Conservation (phyloP, 2,113 vertebrate genomes). For the Barbus barbus region DNA sequence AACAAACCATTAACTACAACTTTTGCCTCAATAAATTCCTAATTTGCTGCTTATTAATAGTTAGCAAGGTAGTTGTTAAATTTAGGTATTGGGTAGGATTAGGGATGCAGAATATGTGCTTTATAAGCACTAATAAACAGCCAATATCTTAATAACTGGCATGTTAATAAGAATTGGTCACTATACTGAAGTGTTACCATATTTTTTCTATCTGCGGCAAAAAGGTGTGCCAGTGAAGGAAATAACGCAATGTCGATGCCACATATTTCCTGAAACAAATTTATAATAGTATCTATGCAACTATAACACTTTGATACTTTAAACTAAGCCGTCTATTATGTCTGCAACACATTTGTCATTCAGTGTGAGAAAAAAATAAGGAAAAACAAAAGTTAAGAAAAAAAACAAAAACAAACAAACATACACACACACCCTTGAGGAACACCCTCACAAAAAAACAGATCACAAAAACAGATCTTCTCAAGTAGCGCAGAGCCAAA, state of each 20-base stretch:
- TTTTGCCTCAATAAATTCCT: no score
- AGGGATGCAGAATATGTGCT: no score
- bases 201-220: not conserved
- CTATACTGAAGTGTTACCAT: no score
- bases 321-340: not conserved
- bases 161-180: no score
- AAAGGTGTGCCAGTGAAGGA: not conserved
- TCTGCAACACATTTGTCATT: not conserved
- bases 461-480: not conserved
- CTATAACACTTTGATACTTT: not conserved
- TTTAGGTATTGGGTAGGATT: no score
- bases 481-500: slow-evolving; percentile 2
- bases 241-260: not conserved
- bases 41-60: no score
- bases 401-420: not conserved
- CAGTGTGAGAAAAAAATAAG: not conserved
- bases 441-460: not conserved
- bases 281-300: not conserved
- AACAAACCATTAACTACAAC: no score
- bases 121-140: no score
- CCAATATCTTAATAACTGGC: no score
- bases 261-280: not conserved
- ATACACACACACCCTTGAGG: not conserved
- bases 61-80: no score
- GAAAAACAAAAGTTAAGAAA: not conserved